Evolutionary conservation across 2,113 vertebrate genomes (phyloP).

Genomic region (Daboia siamensis): DNA sequence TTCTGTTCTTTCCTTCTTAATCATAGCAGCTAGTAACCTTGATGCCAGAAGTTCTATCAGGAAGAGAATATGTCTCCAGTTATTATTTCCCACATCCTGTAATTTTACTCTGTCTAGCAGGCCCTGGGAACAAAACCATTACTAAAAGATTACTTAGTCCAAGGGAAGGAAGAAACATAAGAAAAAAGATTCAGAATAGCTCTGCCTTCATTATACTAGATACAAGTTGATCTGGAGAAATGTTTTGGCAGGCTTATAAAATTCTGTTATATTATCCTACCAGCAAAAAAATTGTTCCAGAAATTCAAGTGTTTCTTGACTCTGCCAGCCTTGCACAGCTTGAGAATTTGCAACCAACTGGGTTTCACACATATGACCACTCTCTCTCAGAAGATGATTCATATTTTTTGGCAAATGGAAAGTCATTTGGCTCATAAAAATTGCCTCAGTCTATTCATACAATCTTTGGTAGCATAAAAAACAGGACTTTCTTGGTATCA

Average conservation of each 20-base stretch:
- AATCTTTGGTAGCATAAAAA: not conserved
- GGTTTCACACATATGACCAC: not conserved
- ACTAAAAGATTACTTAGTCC: not conserved
- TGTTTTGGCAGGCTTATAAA: not conserved
- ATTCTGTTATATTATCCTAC: not conserved
- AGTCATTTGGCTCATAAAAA: not conserved
- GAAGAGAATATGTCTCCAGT: not conserved
- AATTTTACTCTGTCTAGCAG: not conserved
- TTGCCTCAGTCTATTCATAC: not conserved
- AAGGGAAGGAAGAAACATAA: not conserved
- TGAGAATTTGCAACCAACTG: not conserved
- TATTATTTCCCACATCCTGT: not conserved
- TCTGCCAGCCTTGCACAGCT: not conserved
- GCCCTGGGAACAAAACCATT: not conserved
- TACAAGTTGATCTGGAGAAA: not conserved
- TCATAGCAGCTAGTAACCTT: not conserved
- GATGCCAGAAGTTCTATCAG: not conserved
- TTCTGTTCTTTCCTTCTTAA: not conserved
- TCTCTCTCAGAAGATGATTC: not conserved
- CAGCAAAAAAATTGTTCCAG: not conserved
- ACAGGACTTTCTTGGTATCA: not conserved
- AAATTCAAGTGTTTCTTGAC: not conserved
- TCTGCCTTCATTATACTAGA: not conserved
- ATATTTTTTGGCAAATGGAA: not conserved
- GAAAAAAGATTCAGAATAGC: not conserved